Percentiles rank a stretch among this genome's conserved stretches.
phyloP scores from a whole-genome alignment of 2,113 vertebrate species.

The Cynopterus brachyotis region DNA sequence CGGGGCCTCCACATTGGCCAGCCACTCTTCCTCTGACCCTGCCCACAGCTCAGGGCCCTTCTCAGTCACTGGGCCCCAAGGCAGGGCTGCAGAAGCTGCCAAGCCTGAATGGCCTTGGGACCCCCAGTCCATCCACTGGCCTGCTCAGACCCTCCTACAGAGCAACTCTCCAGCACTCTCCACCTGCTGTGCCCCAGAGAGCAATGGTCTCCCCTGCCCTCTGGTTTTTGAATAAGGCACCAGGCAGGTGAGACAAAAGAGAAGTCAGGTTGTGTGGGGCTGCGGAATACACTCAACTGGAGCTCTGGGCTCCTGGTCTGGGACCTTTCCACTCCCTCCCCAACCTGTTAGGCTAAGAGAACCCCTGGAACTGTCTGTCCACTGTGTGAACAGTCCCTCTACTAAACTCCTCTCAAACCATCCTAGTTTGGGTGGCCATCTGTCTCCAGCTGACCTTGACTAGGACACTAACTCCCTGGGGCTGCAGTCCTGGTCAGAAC shows the following conservation, averaged over 20 bases:
- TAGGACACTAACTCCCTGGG: no score
- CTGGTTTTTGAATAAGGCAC: neutral
- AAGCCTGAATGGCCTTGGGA: neutral
- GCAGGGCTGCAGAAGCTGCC: neutral
- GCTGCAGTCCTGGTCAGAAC: neutral
- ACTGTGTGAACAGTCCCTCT: neutral
- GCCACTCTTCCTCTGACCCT: neutral
- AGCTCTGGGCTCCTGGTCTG: neutral
- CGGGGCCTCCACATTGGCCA: neutral
- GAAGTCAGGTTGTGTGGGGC: neutral
- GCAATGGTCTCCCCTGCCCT: neutral
- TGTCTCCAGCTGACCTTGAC: neutral
- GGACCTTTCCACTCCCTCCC: neutral
- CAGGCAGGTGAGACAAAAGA: neutral
- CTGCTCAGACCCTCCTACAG: neutral
- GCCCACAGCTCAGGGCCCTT: neutral
- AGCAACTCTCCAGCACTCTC: neutral
- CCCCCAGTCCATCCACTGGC: neutral
- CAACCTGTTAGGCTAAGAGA: neutral
- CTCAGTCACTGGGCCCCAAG: accelerated
- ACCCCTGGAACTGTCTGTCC: neutral
- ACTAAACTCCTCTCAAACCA: neutral
- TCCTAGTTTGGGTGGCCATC: neutral
- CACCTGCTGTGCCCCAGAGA: neutral
- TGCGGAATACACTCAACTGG: neutral